Percentiles rank a stretch among this genome's conserved stretches.
Conservation (phyloP, 2,888 invertebrate genomes). For the Melipona beecheii region DNA sequence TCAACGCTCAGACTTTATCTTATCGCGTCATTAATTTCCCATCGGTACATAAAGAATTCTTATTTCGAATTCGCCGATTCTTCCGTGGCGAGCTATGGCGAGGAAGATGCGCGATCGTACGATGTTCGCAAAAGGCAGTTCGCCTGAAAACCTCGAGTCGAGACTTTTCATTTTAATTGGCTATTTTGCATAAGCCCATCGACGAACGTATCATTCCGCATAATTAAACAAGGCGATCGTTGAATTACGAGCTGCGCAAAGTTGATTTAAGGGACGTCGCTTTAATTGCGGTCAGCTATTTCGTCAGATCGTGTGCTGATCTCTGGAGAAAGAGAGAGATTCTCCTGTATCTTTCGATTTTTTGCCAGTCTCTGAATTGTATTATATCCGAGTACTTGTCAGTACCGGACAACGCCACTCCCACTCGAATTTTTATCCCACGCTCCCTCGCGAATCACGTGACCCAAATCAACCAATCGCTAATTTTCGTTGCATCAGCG, state of each 20-base stretch:
- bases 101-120: slow-evolving; percentile 29
- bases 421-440: no score
- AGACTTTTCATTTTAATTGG: slow-evolving; percentile 65
- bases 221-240: slow-evolving; percentile 63
- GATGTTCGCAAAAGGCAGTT: slow-evolving; percentile 38
- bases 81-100: background rate
- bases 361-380: background rate
- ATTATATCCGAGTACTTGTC: no score
- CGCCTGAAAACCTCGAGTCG: slow-evolving; percentile 35
- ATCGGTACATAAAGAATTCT: slow-evolving; percentile 55
- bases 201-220: slow-evolving; percentile 39
- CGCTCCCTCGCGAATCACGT: no score
- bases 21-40: slow-evolving; percentile 63
- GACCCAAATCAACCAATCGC: no score
- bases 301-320: background rate
- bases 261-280: slow-evolving; percentile 41
- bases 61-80: slow-evolving; percentile 32
- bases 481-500: no score
- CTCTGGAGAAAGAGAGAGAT: background rate
- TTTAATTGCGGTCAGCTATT: slow-evolving; percentile 32
- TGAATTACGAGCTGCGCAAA: slow-evolving; percentile 39
- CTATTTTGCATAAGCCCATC: slow-evolving; percentile 54
- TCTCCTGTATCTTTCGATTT: background rate
- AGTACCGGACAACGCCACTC: no score
- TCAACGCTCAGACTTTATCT: slow-evolving; percentile 60